These are phyloP conservation scores for Carcharodon carcharias DNA, from an alignment of 2,797 vertebrate species.

Conservation along the genomic window DNA sequence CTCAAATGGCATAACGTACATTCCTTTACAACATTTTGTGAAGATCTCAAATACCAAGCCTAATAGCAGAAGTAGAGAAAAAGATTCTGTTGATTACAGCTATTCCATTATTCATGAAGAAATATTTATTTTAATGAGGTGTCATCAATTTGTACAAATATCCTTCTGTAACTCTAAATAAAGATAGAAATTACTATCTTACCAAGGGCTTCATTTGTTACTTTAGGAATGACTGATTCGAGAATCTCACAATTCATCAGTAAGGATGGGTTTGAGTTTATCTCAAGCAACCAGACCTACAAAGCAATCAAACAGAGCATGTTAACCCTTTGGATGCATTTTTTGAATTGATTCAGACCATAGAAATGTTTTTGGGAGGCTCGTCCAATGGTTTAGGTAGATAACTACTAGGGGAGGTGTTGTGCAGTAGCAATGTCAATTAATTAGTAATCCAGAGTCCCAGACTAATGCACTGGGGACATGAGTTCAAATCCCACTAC, in stretches of 20 bases:
- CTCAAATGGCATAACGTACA: slow-evolving; percentile 62
- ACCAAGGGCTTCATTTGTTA: slow-evolving; percentile 73
- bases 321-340: not conserved
- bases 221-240: slow-evolving; percentile 66
- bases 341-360: not conserved
- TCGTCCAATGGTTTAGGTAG: not conserved
- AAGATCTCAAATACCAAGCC: slow-evolving; percentile 78
- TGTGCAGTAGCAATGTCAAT: too few species aligned
- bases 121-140: not conserved
- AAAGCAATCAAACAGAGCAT: not conserved
- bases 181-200: slow-evolving; percentile 43
- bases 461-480: too few species aligned
- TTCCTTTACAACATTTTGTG: slow-evolving; percentile 58
- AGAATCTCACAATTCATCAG: slow-evolving; percentile 75
- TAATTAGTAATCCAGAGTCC: too few species aligned
- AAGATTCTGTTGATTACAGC: not conserved
- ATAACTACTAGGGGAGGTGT: not conserved
- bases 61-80: slow-evolving; percentile 46
- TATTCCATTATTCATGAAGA: not conserved
- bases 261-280: slow-evolving; percentile 84
- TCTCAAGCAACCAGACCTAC: slow-evolving; percentile 83
- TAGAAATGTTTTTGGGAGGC: not conserved
- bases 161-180: not conserved
- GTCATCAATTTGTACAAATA: not conserved
- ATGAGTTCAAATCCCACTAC: too few species aligned